Conservation (phyloP, 2,888 invertebrate genomes). For the Minunthozetes semirufus region DNA sequence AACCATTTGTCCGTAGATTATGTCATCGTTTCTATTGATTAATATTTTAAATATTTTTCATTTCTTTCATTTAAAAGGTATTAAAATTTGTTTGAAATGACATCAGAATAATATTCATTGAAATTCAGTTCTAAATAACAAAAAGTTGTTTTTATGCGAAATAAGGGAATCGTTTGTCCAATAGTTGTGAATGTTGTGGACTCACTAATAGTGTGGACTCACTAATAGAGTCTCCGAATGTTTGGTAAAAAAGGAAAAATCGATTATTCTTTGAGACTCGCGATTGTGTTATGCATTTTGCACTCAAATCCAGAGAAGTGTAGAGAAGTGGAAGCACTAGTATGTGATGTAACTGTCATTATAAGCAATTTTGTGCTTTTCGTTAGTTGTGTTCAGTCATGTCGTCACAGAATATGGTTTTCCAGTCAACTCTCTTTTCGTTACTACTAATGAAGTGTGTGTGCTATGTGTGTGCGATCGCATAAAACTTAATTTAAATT, state of each 20-base stretch:
- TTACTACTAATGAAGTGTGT: neutral
- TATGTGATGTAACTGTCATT: slow-evolving; percentile 13
- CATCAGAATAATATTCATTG: too few species aligned
- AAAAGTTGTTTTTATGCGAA: neutral
- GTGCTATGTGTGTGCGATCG: neutral
- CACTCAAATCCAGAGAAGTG: neutral
- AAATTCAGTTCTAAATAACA: neutral
- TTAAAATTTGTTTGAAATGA: too few species aligned
- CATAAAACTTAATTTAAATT: slow-evolving; percentile 7
- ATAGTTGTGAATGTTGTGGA: too few species aligned
- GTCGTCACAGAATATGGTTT: neutral
- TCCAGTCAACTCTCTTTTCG: neutral
- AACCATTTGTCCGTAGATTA: neutral
- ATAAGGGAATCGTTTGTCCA: too few species aligned
- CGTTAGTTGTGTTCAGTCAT: neutral
- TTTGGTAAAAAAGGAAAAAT: neutral
- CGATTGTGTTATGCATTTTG: slow-evolving; percentile 26
- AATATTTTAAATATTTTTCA: neutral
- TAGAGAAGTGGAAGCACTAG: neutral
- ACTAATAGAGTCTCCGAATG: too few species aligned
- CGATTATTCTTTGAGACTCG: neutral
- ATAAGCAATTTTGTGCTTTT: neutral
- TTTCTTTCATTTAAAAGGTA: too few species aligned
- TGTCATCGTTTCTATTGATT: neutral
- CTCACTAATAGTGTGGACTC: too few species aligned